Conservation (phyloP, 2,797 vertebrate species). For the Bucorvus abyssinicus region DNA sequence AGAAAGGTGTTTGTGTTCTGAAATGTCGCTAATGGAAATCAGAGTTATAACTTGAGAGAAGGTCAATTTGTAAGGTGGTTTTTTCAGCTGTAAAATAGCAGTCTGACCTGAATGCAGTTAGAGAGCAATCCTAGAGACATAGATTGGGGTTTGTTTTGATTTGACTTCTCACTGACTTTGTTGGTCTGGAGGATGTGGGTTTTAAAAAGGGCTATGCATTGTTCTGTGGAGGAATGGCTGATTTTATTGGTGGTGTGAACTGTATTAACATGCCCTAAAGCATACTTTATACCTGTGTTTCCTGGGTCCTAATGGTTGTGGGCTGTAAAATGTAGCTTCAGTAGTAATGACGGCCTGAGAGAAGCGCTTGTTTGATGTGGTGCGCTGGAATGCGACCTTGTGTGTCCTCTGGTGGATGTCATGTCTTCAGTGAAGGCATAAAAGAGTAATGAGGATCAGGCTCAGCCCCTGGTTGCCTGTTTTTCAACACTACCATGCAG, state of each 20-base stretch:
- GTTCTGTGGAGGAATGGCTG: not conserved
- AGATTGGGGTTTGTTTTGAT: not conserved
- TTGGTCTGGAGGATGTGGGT: slow-evolving; percentile 26
- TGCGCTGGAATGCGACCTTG: not conserved
- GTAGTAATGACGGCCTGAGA: not conserved
- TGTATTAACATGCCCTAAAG: not conserved
- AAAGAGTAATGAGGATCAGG: not conserved
- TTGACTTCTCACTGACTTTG: not conserved
- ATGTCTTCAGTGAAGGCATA: not conserved
- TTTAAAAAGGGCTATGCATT: not conserved
- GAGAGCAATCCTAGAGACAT: not conserved
- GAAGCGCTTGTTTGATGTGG: not conserved
- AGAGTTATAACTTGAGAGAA: not conserved
- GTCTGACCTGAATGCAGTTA: not conserved
- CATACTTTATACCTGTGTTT: not conserved
- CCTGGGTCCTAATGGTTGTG: not conserved
- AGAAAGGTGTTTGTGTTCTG: not conserved
- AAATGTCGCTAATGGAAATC: not conserved
- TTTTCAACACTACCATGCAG: not conserved
- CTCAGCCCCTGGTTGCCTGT: not conserved
- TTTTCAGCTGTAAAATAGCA: not conserved
- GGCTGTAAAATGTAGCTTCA: not conserved
- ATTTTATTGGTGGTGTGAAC: not conserved
- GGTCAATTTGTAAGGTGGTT: not conserved
- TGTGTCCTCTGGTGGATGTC: not conserved